Evolutionary conservation across 1,140 invertebrate genomes (phyloP).

Genomic region (Listronotus bonariensis): DNA sequence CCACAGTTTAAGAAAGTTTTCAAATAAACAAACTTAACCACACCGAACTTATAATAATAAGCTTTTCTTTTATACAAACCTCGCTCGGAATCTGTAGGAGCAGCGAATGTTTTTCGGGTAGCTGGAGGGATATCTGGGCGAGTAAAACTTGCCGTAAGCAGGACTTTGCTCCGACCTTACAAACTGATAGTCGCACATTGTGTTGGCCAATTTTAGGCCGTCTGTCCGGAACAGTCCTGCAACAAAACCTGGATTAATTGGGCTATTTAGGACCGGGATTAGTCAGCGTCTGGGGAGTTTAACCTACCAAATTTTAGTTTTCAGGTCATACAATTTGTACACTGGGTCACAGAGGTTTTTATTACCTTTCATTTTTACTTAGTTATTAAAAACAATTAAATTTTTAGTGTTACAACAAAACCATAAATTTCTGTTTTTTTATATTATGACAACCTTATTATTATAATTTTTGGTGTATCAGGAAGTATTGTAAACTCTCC

Average conservation of each 20-base stretch:
- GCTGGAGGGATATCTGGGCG: conserved; percentile 80
- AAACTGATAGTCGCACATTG: conserved; percentile 79
- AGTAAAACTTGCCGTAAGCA: conserved; percentile 76
- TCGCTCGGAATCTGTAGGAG: conserved; percentile 77
- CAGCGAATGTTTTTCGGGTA: conserved; percentile 82
- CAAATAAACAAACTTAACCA: no score
- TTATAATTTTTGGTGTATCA: no score
- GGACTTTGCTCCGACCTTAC: conserved; percentile 67
- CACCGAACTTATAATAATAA: no score
- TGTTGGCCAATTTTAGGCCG: conserved; percentile 69
- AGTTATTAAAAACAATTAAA: conserved; percentile 19
- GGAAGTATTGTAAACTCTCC: no score
- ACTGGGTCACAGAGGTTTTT: conserved; percentile 2
- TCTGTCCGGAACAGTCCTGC: conserved; percentile 76
- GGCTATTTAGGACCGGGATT: not conserved
- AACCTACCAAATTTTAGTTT: no score
- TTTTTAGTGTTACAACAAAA: no score
- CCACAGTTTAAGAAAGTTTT: no score
- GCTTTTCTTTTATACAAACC: conserved; percentile 58
- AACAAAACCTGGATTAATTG: conserved; percentile 47
- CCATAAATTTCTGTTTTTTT: no score
- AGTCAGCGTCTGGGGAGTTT: not conserved
- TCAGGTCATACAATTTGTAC: not conserved
- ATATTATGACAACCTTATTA: no score
- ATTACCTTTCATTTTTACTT: conserved; percentile 12